These are phyloP conservation scores for Thamnaconus septentrionalis DNA, from an alignment of 2,113 vertebrate genomes.

Conservation along the genomic window DNA sequence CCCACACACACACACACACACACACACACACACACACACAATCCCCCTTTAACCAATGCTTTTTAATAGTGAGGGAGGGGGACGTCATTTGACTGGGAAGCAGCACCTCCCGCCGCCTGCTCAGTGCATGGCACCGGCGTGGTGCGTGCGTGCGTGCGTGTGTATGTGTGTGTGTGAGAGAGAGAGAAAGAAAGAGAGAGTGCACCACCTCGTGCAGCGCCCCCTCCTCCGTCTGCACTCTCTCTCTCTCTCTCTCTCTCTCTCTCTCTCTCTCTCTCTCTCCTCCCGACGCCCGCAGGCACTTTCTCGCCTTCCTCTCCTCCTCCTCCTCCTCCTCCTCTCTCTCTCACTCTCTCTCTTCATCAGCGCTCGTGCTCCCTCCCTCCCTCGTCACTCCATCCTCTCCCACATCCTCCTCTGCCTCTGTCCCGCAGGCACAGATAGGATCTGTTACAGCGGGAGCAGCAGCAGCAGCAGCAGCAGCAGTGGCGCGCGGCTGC, in stretches of 20 bases:
- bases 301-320: conserved; percentile 23
- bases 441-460: conserved; percentile 59
- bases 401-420: conserved; percentile 21
- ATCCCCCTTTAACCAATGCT: conserved; percentile 77
- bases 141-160: no score
- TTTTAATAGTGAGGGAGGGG: conserved; percentile 75
- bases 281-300: conserved; percentile 34
- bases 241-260: conserved; percentile 10
- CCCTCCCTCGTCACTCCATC: conserved; percentile 5
- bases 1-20: no score
- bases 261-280: conserved; percentile 52
- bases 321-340: conserved; percentile 11
- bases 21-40: no score
- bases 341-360: conserved; percentile 2
- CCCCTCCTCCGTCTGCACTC: no score
- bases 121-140: conserved; percentile 59
- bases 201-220: no score
- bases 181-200: no score
- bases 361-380: conserved; percentile 5
- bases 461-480: conserved; percentile 37
- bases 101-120: conserved; percentile 70
- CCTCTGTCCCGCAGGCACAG: conserved; percentile 50
- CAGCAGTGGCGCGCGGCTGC: conserved; percentile 2
- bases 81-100: conserved; percentile 78
- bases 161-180: no score